Evolutionary conservation across 2,888 invertebrate genomes (phyloP), one percentile per base, ranked within the genome.

Genomic region (Galerucella pusilla): DNA sequence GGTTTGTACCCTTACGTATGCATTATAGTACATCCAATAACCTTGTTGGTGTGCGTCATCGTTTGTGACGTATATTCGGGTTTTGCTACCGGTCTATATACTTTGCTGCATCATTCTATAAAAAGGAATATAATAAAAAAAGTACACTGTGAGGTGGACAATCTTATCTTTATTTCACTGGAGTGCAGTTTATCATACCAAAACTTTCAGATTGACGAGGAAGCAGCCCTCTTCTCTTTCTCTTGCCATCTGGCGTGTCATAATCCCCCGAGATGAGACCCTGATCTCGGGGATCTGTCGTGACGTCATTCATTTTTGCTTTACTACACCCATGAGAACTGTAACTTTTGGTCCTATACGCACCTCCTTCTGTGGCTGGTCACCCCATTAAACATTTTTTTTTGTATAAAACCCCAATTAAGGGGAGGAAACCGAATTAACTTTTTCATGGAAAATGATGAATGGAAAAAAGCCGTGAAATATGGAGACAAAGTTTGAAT

Each of bases 211-310:
- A 85, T 84, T 84, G 85, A 85, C 60, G 69, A 72, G 75, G 75
- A 80, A 60, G 68, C 59, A 49, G 28, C 64, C 68, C 71, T 16
- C 46, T 42, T 73, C 73, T 59, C 77, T 79, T 79, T 67, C 60
- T 67, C 66, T 66, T 54, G 66, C 79, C 85, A 85, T 85, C 85
- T 85, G 85, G 84, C 83, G 82, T 79, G 78, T 80, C 84, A 83
- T 85, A 84, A 85, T 86, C 86, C 85, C 85, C 75, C 73, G 84
- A 84, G 86, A 85, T 84, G 84, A 83, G 84, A 84, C 76, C 83
- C 82, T 84, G 84, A 85, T 86, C 86, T 84, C 83, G 71, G 72
- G 80, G 83, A 82, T 84, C 82, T 81, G 81, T 83, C 83, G 80
- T 86, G 86, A 86, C 86, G 85, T 86, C 76, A 78, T 74, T 86